These are phyloP conservation scores for Talpa occidentalis DNA, from an alignment of 2,113 vertebrate genomes.

Conservation along the genomic window DNA sequence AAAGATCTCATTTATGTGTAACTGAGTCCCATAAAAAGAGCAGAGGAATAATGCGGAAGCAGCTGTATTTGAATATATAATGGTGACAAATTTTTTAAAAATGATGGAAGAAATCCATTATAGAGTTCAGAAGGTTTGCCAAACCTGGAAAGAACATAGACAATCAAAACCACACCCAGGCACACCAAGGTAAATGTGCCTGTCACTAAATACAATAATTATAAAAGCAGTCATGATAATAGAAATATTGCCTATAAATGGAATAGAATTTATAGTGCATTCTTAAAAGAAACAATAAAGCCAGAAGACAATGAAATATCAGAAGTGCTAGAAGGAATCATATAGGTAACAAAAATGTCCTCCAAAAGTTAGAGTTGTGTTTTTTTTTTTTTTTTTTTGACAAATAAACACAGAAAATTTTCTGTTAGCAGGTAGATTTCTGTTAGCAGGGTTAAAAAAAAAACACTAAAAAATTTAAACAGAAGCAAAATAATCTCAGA, in stretches of 20 bases:
- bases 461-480: neutral
- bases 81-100: neutral
- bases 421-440: neutral
- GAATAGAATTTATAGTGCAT: neutral
- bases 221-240: neutral
- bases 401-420: neutral
- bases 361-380: neutral
- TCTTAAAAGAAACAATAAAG: slow-evolving; percentile 20
- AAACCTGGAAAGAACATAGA: neutral
- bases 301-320: neutral
- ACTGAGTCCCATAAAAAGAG: neutral
- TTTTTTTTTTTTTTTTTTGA: no score
- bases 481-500: neutral
- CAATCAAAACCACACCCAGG: neutral
- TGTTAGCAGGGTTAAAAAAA: neutral
- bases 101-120: neutral
- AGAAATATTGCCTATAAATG: neutral
- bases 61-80: neutral
- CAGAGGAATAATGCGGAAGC: neutral
- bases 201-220: neutral
- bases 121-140: neutral
- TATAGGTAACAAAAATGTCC: neutral
- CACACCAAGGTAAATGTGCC: neutral
- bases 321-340: neutral
- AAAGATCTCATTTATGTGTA: neutral